Evolutionary conservation across 2,888 invertebrate species (phyloP), one percentile per base, ranked within the genome.

Genomic region (Prenolepis imparis): DNA sequence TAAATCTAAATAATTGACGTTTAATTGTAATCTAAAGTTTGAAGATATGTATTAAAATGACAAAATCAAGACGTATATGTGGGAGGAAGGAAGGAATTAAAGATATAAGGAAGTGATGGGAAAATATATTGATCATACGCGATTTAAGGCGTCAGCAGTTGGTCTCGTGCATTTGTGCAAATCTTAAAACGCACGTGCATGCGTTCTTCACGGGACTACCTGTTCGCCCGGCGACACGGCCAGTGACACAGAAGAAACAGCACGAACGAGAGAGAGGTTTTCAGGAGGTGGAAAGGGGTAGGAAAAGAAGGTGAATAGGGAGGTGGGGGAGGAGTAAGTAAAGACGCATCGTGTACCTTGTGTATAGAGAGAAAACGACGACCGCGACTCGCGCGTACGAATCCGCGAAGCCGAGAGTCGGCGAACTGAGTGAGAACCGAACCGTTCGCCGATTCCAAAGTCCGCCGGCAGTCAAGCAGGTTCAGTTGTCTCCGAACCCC

Each of bases 401-500:
- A 86, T 83, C 82, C 82, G 78, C 81, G 86, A 83, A 87, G 84
- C 84, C 73, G 83, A 70, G 78, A 90, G 88, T 88, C 89, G 88
- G 87, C 88, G 90, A 91, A 91, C 88, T 88, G 63, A 74, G 77
- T 88, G 63, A 74, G 77, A 77, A 77, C 66, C 78, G 90, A 92
- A 90, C 90, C 90, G 87, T 84, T 90, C 90, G 90, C 90, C 90
- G 89, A 90, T 90, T 92, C 91, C 91, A 93, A 92, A 93, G 93
- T 92, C 93, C 89, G 90, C 87, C 85, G 91, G 84, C 84, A 87
- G 84, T 90, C 91, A 92, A 90, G 86, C 84, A 87, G 84, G 91
- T 92, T 93, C 93, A 94, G 94, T 94, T 94, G 94, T 94, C 93
- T 93, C 93, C 91, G 93, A 93, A 93, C 90, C 93, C 93, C 92